phyloP scores from a whole-genome alignment of 2,797 vertebrate species.

The Sitta carolinensis region DNA sequence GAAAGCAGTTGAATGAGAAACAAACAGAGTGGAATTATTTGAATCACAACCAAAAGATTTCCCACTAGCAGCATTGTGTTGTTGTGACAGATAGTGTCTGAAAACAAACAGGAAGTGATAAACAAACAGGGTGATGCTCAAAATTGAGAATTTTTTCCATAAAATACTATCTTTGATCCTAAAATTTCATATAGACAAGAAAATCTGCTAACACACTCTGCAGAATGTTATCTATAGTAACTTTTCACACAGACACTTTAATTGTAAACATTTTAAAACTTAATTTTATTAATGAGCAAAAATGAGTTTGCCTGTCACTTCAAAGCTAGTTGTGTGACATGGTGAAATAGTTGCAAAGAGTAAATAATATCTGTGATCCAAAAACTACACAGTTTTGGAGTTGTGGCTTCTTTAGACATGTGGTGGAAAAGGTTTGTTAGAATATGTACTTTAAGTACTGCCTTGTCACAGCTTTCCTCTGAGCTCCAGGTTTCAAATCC shows the following conservation, averaged over 20 bases:
- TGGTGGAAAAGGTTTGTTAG: not conserved
- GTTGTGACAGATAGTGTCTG: not conserved
- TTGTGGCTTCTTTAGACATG: not conserved
- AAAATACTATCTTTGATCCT: not conserved
- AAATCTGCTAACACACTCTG: not conserved
- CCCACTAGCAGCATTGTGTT: not conserved
- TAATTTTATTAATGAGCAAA: not conserved
- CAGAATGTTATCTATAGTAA: not conserved
- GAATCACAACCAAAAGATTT: not conserved
- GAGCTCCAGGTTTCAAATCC: not conserved
- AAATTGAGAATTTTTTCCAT: not conserved
- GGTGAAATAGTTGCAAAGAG: not conserved
- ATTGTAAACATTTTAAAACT: not conserved
- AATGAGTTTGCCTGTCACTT: not conserved
- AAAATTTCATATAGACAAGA: not conserved
- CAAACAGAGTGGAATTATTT: not conserved
- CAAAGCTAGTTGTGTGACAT: not conserved
- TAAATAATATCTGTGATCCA: not conserved
- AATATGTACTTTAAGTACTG: not conserved
- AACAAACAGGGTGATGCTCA: not conserved
- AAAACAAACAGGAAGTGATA: not conserved
- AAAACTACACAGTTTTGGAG: not conserved
- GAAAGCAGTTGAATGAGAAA: not conserved
- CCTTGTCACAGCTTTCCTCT: not conserved
- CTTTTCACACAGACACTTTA: not conserved